These are phyloP conservation scores for Dendrocincla tyrannina DNA, from an alignment of 2,797 vertebrate species.

Conservation along the genomic window DNA sequence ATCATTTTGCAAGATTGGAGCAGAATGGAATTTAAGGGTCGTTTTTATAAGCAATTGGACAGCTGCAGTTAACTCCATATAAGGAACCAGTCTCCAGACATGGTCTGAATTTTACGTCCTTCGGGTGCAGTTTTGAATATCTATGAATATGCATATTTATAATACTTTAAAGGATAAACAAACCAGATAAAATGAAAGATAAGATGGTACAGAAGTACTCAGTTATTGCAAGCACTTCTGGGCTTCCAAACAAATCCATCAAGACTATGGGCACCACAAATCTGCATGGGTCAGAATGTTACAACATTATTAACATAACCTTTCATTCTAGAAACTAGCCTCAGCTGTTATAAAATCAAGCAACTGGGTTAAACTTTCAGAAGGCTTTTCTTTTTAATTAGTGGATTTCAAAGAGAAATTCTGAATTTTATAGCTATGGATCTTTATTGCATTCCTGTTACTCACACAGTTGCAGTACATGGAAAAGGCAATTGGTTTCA, in stretches of 20 bases:
- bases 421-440: neutral
- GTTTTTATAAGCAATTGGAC: slow-evolving; percentile 49
- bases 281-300: neutral
- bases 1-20: neutral
- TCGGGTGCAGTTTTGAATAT: neutral
- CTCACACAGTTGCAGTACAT: neutral
- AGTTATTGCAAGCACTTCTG: neutral
- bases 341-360: neutral
- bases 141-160: neutral
- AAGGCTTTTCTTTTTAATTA: neutral
- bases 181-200: slow-evolving; percentile 18
- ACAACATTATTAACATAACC: neutral
- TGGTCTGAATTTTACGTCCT: slow-evolving; percentile 8
- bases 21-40: slow-evolving; percentile 24
- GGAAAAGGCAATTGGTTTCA: neutral
- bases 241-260: neutral
- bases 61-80: neutral
- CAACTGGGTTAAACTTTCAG: neutral
- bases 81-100: neutral
- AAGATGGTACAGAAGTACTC: neutral
- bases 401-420: neutral
- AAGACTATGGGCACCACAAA: neutral
- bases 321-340: neutral
- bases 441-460: neutral
- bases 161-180: slow-evolving; percentile 10